Base-by-base conservation (phyloP, 2,797 vertebrate genomes). In the Cynopterus sphinx region DNA sequence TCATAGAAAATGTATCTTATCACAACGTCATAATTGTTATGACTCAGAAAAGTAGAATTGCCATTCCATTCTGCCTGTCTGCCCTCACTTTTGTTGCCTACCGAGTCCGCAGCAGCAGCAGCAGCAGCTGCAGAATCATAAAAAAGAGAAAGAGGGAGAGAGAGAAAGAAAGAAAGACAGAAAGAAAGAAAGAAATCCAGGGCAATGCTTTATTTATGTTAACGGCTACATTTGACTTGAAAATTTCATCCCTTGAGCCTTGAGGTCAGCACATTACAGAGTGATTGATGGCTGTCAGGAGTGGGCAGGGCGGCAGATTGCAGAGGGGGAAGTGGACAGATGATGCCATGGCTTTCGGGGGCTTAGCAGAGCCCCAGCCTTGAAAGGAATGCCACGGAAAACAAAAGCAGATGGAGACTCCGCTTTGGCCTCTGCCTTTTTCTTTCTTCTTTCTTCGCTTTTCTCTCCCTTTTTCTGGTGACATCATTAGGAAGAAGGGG, bases 211-310 rank as follows among this genome's bases (percentile, higher is more conserved):
- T 98, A 98, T 98, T 98, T 98, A 98, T 98, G 98, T 98, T 98
- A 98, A 98, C 97, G 96, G 98, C 98, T 98, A 97, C 98, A 98
- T 98, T 98, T 98, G 98, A 98, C 98, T 98, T 98, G 98, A 98
- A 98, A 98, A 99, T 98, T 95, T 97, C 61, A 97, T 98, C 98
- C 98, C 98, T 94, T 97, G 98, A 98, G 98, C 98, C 97, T 97
- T 93, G 98, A 98, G 98, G 98, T 98, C 98, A 98, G 98, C 98
- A 95, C 97, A 97, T 98, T 98, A 97, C 81, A 0, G 88, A 36
- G 93, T 98, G 98, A 99, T 98, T 98, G 98, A 99, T 98, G 98
- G 98, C 98, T 98, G 98, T 98, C 98, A 98, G 97, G 98, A 91
- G 65, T 43, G 9, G 87, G 97, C 95, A 33, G 95, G 97, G 97